Evolutionary conservation across 2,888 invertebrate genomes (phyloP), one percentile per base, ranked within the genome.

Genomic region (Kryphioiulus occultus): DNA sequence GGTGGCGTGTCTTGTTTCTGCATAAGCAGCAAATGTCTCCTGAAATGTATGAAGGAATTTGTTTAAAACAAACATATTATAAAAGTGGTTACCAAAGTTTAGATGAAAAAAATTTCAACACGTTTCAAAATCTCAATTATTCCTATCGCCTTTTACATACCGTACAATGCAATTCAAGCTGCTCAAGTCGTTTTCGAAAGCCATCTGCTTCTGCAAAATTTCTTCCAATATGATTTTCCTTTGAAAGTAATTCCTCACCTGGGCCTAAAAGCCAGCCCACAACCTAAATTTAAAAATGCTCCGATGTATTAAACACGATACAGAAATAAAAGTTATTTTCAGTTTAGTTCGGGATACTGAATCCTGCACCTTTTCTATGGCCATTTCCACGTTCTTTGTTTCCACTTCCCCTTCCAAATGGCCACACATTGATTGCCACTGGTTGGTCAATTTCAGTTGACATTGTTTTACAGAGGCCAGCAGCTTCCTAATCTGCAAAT

Each of bases 21-120:
- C 95, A 92, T 96, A 96, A 90, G 95, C 94, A 19, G 95, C 95
- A 90, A 96, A 96, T 0, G 96, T 95, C 90, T 96, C 95, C 94
- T 94, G 89, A 19, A 26, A 68, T 68, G 7, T 12, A 68, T 10
- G 26, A 5, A 9, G 9, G 12, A 1, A 68, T 68, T 68, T 53
- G 12, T 68, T 68, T 26, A 5, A 12, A 68, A 9, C 44, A 44
- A 44, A 44, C 0, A 44, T 15, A 35, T 35, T 35, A 35, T 7
- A 7, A 35, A 35, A 7, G 35, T 35, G 35, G 2, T 35, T 35
- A 44, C 44, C 9, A 9, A 44, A 1, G 44, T 12, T 9, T 88
- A 86, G 32, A 42, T 30, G n/a, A 47, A 87, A 85, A 19, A 85
- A 35, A 0, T n/a, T 26, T 68, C 19, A 35, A 35, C 32, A 35